phyloP scores from a whole-genome alignment of 2,888 invertebrate genomes.

The Amblyjoppa proteus region DNA sequence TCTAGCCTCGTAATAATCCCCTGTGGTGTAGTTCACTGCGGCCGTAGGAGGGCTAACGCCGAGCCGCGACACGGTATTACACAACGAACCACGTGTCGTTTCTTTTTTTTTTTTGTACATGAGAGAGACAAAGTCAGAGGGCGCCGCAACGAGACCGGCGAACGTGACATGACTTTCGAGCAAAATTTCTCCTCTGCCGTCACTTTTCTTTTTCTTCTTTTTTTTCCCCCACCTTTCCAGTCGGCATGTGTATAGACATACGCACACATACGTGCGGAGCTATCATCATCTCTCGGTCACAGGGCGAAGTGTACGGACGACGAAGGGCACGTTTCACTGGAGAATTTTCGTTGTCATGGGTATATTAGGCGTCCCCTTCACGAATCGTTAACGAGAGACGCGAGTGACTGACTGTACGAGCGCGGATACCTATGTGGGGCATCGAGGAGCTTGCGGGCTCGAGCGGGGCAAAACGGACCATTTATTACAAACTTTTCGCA shows the following conservation, averaged over 20 bases:
- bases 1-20: constrained; percentile 55
- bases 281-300: constrained; percentile 43
- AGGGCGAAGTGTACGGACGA: constrained; percentile 21
- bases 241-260: background rate
- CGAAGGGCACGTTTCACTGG: constrained; percentile 60
- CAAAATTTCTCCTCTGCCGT: constrained; percentile 49
- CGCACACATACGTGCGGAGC: constrained; percentile 14
- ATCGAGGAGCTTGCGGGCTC: background rate
- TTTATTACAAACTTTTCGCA: too few species aligned
- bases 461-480: too few species aligned
- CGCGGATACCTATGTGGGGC: background rate
- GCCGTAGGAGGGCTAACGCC: constrained; percentile 16
- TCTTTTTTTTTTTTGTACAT: constrained; percentile 26
- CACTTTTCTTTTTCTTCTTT: constrained; percentile 43
- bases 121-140: constrained; percentile 4
- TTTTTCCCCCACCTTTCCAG: constrained; percentile 21
- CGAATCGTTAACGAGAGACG: constrained; percentile 63
- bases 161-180: constrained; percentile 63
- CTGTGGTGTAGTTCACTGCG: constrained; percentile 18
- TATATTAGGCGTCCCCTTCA: constrained; percentile 67
- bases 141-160: constrained; percentile 55
- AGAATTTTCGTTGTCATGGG: constrained; percentile 67
- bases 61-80: constrained; percentile 37
- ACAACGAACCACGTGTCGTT: constrained; percentile 63
- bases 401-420: constrained; percentile 30